Conservation (phyloP, 2,113 vertebrate genomes). For the Holacanthus passer region DNA sequence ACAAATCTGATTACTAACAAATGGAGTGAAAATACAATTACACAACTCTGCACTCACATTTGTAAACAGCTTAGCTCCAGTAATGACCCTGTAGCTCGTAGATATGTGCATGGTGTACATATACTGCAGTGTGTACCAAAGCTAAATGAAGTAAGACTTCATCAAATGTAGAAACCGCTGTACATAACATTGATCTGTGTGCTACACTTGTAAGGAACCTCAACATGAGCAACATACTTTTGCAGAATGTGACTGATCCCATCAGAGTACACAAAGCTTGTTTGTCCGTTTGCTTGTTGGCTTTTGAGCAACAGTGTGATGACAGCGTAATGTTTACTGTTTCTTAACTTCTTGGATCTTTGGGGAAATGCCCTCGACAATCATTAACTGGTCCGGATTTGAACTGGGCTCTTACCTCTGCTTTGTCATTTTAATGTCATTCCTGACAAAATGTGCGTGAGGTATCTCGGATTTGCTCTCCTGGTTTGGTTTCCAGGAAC, state of each 20-base stretch:
- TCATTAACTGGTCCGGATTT: conserved; percentile 36
- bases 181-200: neutral
- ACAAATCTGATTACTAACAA: too few species aligned
- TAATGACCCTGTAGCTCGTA: too few species aligned
- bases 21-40: too few species aligned
- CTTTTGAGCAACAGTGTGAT: neutral
- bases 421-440: neutral
- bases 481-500: conserved; percentile 40
- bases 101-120: neutral
- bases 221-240: neutral
- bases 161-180: neutral
- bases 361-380: neutral
- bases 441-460: conserved; percentile 36
- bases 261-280: neutral
- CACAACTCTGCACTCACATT: too few species aligned
- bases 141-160: too few species aligned
- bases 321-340: conserved; percentile 40
- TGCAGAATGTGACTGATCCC: neutral
- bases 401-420: neutral
- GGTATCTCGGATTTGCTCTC: conserved; percentile 42
- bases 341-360: conserved; percentile 13
- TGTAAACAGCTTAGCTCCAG: too few species aligned
- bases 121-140: neutral
- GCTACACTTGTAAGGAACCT: neutral
- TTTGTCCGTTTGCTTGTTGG: neutral